Percentiles rank a stretch among this genome's conserved stretches.
Evolutionary conservation across 2,888 invertebrate genomes (phyloP).

Genomic region (Frankliniella fusca): DNA sequence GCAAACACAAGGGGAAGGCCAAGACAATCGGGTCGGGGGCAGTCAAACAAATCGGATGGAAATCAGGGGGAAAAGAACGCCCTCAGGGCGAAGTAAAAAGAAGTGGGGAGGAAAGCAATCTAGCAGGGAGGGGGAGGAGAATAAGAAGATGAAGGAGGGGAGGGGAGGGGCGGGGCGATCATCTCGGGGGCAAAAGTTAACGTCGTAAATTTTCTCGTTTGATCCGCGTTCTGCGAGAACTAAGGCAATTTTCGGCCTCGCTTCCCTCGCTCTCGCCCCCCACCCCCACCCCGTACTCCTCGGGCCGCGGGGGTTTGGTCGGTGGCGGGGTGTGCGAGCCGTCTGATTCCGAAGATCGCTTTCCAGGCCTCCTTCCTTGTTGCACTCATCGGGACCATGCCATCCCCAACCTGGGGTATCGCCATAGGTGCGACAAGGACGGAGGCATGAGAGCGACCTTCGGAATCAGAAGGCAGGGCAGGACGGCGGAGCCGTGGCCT

Average conservation of each 20-base stretch:
- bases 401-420: too few species aligned
- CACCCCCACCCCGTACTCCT: neutral
- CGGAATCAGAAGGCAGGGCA: too few species aligned
- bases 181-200: slow-evolving; percentile 12
- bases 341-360: too few species aligned
- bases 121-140: neutral
- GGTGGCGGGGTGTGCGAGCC: too few species aligned
- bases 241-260: slow-evolving; percentile 15
- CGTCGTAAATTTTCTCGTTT: slow-evolving; percentile 26
- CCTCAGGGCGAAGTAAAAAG: neutral
- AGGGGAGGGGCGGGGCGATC: neutral
- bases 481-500: too few species aligned
- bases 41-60: slow-evolving; percentile 19
- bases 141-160: neutral
- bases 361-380: neutral
- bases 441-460: too few species aligned
- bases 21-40: slow-evolving; percentile 3
- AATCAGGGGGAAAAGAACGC: neutral
- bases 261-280: neutral
- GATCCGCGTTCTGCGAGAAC: slow-evolving; percentile 23
- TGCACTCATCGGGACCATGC: neutral
- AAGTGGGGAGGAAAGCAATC: slow-evolving; percentile 12
- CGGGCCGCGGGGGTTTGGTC: too few species aligned
- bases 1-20: neutral
- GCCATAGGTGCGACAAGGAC: too few species aligned